phyloP scores from a whole-genome alignment of 2,113 vertebrate genomes.

The Cacatua alba region DNA sequence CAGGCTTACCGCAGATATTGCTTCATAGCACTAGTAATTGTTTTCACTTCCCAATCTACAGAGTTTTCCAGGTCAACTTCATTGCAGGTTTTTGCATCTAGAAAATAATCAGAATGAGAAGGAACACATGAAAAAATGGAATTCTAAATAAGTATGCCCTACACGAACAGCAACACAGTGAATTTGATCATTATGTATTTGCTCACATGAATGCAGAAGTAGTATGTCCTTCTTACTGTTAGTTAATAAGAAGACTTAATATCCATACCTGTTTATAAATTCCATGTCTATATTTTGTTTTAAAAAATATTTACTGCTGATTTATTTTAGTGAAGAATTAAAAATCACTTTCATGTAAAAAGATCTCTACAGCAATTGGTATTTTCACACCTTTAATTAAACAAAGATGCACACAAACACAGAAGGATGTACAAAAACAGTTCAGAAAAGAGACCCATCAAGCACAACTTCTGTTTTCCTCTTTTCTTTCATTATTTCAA shows the following conservation, averaged over 20 bases:
- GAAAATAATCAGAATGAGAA: background rate
- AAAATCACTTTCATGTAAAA: background rate
- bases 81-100: slow-evolving; percentile 86
- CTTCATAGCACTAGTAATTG: slow-evolving; percentile 94
- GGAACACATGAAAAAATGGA: background rate
- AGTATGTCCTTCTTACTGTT: background rate
- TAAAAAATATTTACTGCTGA: background rate
- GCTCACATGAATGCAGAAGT: background rate
- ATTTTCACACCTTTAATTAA: slow-evolving; percentile 26
- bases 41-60: slow-evolving; percentile 95
- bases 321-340: background rate
- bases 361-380: background rate
- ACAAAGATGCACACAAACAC: background rate
- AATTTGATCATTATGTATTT: background rate
- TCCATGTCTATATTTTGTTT: background rate
- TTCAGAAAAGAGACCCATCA: background rate
- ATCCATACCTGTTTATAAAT: background rate
- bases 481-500: background rate
- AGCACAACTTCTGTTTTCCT: background rate
- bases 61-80: slow-evolving; percentile 88
- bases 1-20: slow-evolving; percentile 89
- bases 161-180: background rate
- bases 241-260: background rate
- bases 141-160: background rate
- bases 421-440: background rate